These are phyloP conservation scores for Sialis lutaria DNA, from an alignment of 2,888 invertebrate genomes.

Conservation along the genomic window DNA sequence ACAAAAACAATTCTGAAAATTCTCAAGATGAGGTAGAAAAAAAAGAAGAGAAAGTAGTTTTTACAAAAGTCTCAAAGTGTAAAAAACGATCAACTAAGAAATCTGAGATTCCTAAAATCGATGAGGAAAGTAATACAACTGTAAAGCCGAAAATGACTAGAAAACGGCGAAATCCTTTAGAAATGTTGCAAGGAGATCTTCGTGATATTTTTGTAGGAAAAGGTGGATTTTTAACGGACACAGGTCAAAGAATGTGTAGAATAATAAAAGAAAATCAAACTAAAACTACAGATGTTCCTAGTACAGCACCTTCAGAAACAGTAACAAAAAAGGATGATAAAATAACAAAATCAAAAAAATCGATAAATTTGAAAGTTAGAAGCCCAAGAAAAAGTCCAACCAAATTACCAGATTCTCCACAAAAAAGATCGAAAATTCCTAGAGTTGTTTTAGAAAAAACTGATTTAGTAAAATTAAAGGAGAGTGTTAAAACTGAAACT, in stretches of 20 bases:
- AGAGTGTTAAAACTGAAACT: constrained; percentile 10
- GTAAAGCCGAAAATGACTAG: no score
- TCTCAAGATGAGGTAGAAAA: constrained; percentile 23
- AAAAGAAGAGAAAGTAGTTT: constrained; percentile 10
- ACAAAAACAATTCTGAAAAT: constrained; percentile 13
- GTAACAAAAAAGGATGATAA: not conserved
- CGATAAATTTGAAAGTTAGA: not conserved
- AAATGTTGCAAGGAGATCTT: constrained; percentile 47
- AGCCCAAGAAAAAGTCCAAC: not conserved
- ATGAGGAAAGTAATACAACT: constrained; percentile 2
- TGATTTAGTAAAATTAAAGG: constrained; percentile 18
- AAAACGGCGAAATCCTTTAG: constrained; percentile 32
- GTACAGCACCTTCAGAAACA: no score
- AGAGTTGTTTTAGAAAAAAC: constrained; percentile 13
- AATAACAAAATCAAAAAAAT: constrained; percentile 10
- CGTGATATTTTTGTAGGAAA: constrained; percentile 51
- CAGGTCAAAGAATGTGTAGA: constrained; percentile 46
- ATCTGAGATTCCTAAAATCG: constrained; percentile 4
- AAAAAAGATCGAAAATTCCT: constrained; percentile 1
- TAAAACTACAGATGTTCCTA: no score
- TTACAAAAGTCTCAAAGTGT: constrained; percentile 9
- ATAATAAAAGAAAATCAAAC: constrained; percentile 29
- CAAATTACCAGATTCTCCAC: not conserved
- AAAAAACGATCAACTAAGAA: constrained; percentile 8
- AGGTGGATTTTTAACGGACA: constrained; percentile 41